Base-by-base conservation (phyloP, 2,113 vertebrate genomes). In the Pyxicephalus adspersus region DNA sequence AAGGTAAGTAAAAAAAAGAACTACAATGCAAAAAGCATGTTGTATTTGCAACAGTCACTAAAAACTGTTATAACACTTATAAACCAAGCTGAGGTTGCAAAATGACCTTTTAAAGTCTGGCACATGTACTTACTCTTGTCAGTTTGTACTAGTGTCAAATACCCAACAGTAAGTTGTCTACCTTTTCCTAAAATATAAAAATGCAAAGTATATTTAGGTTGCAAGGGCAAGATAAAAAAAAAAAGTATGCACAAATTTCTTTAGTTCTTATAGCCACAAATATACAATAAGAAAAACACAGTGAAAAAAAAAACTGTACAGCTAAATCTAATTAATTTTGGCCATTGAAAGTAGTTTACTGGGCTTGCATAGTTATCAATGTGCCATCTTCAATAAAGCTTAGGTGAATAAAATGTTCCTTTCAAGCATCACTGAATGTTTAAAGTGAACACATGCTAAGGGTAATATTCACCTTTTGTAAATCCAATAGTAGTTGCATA, bases 51-150 rank as follows among this genome's bases (percentile, higher is more conserved):
- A 67, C 20, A 64, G 52, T 68, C 77, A 51, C 28, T 23, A 23
- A 67, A 68, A 67, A 31, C 64, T 52, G 54, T 79, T 79, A 68
- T 68, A 57, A 68, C 28, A 55, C 77, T 79, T 54, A 67, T 57
- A 79, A 22, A 60, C 23, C 31, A 79, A 64, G 67, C 26, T 67
- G 58, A 57, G 64, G 77, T 50, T 26, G 25, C 54, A 60, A 28
- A 26, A 19, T 79, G 77, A 60, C 52, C 52, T 45, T 68, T 68
- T 34, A 45, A 61, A 58, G 29, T 45, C 52, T 79, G 65, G 51
- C 61, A 77, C 23, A n/a, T 77, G 64, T 16, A 68, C 58, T 79
- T 79, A 51, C 29, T 22, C 64, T 60, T 67, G 64, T 79, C 50
- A 79, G 29, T 68, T 58, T 70, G 29, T 9, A 70, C 64, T 68